Conservation (phyloP, 2,888 invertebrate species). For the Corbicula japonica region DNA sequence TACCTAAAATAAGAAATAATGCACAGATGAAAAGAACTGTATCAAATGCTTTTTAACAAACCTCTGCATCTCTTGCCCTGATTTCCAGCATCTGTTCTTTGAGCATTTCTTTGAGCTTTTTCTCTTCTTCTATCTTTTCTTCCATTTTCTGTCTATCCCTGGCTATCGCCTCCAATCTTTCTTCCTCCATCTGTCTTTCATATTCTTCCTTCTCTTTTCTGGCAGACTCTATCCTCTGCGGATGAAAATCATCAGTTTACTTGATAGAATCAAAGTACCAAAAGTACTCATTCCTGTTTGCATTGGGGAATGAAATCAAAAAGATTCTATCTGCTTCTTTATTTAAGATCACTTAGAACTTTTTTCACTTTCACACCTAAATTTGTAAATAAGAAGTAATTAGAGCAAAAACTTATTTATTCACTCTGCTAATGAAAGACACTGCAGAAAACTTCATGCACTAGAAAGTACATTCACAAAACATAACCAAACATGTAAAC, state of each 20-base stretch:
- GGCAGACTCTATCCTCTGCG: slow-evolving; percentile 78
- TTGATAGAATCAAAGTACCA: too few species aligned
- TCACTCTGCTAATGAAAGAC: too few species aligned
- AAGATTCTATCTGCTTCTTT: too few species aligned
- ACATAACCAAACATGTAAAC: too few species aligned
- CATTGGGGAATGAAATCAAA: neutral
- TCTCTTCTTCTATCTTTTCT: slow-evolving; percentile 76
- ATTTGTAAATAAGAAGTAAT: neutral
- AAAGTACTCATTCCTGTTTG: neutral
- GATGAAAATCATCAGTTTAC: neutral
- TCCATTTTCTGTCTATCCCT: slow-evolving; percentile 74
- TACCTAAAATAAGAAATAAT: too few species aligned
- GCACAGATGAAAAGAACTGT: too few species aligned
- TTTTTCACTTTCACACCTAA: neutral
- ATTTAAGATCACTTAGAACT: too few species aligned
- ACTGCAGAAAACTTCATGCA: too few species aligned
- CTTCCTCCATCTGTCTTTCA: slow-evolving; percentile 78
- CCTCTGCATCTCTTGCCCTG: slow-evolving; percentile 83
- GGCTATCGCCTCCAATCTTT: slow-evolving; percentile 73
- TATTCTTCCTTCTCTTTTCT: slow-evolving; percentile 74
- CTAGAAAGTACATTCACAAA: too few species aligned
- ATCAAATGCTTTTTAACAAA: slow-evolving; percentile 51
- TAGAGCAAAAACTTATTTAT: too few species aligned
- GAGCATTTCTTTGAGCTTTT: slow-evolving; percentile 76
- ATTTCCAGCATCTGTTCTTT: slow-evolving; percentile 84